Evolutionary conservation across 2,888 invertebrate species (phyloP).

Genomic region (Nephrotoma flavescens): DNA sequence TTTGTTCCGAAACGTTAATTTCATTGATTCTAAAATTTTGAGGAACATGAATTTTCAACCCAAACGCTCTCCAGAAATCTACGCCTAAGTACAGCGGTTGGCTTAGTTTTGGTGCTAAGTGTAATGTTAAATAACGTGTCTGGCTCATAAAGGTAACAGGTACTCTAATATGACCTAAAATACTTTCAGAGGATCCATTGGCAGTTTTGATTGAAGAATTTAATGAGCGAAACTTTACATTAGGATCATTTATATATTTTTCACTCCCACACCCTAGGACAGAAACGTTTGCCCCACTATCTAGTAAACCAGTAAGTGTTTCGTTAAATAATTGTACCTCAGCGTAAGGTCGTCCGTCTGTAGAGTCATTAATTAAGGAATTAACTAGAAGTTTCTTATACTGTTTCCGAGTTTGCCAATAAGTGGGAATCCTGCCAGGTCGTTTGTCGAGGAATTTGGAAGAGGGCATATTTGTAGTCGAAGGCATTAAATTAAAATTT

Average conservation of each 20-base stretch:
- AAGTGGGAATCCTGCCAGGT: neutral
- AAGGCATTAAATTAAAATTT: too few species aligned
- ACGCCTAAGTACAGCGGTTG: neutral
- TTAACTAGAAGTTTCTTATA: neutral
- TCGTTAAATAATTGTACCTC: neutral
- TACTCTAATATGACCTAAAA: neutral
- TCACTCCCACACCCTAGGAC: neutral
- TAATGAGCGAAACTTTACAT: neutral
- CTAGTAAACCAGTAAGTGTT: constrained; percentile 1
- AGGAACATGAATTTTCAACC: neutral
- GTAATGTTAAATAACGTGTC: neutral
- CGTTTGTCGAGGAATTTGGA: neutral
- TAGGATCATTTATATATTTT: neutral
- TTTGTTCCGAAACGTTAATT: neutral
- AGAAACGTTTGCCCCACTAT: constrained; percentile 10
- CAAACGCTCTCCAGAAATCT: neutral
- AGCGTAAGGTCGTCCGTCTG: constrained; percentile 9
- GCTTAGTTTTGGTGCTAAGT: neutral
- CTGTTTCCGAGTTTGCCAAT: neutral
- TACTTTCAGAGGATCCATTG: neutral
- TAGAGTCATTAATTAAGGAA: neutral
- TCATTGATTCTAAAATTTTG: neutral
- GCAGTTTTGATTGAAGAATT: neutral
- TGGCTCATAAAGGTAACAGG: neutral
- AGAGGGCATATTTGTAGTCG: too few species aligned